Conservation (phyloP, 2,797 vertebrate genomes). For the Sebastiscus tertius region DNA sequence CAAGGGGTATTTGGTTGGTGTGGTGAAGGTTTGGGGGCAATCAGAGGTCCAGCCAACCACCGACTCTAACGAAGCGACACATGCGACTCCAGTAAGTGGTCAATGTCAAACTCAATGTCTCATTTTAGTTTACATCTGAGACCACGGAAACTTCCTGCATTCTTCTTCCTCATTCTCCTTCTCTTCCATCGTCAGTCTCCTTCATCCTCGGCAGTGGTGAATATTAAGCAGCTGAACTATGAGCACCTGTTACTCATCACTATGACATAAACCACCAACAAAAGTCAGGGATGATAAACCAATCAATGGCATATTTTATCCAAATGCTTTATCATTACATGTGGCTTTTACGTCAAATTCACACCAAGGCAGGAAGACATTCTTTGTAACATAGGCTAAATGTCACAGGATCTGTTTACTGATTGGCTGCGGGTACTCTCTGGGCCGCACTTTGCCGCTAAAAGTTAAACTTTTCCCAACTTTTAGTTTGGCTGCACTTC, state of each 20-base stretch:
- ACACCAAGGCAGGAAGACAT: too few relatives aligned
- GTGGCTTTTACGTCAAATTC: background rate
- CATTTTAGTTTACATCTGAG: background rate
- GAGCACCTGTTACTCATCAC: background rate
- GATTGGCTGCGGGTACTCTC: too few relatives aligned
- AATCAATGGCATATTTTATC: background rate
- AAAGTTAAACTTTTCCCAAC: too few relatives aligned
- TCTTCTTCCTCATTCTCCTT: background rate
- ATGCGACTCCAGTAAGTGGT: background rate
- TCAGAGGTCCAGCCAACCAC: conserved; percentile 11
- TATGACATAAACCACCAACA: background rate
- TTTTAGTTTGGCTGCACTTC: too few relatives aligned
- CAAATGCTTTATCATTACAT: background rate
- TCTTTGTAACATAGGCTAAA: too few relatives aligned
- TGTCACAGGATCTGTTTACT: too few relatives aligned
- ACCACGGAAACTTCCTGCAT: background rate
- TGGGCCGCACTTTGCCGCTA: too few relatives aligned
- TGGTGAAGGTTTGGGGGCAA: conserved; percentile 26
- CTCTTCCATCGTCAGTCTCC: background rate
- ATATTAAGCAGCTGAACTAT: background rate
- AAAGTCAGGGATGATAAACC: background rate
- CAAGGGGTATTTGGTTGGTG: conserved; percentile 34
- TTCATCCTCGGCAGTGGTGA: background rate
- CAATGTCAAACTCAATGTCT: conserved; percentile 1
- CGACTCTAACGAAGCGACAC: conserved; percentile 7